Evolutionary conservation across 2,888 invertebrate species (phyloP), one percentile per base, ranked within the genome.

Genomic region (Chalcis sispes): DNA sequence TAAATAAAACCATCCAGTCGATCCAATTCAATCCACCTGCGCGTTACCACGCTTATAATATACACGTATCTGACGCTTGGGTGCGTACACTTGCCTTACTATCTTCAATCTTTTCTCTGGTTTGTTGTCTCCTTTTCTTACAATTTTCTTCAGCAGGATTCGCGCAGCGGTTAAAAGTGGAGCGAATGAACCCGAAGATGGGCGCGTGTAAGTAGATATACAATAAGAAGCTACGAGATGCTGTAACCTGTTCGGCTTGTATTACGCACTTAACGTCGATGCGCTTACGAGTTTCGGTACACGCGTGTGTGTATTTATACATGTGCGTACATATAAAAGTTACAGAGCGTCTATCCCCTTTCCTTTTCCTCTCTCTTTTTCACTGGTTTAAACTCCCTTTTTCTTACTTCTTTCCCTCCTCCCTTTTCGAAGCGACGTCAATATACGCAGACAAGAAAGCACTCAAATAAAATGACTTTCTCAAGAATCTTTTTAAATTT

Each of bases 241-340:
- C 18, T 15, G 29, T 58, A 59, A 48, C 52, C 42, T 75, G 73
- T 70, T 77, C 74, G 59, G 40, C 72, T 75, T 71, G 50, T 59
- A 75, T 77, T 71, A 75, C 73, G 73, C 78, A 77, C 76, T 74
- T 71, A 72, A 64, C 58, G 56, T 29, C 13, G 25, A 62, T 29
- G n/a, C 66, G 29, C 25, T n/a, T 5, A 32, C n/a, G n/a, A n/a
- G n/a, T n/a, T n/a, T n/a, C n/a, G n/a, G n/a, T n/a, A n/a, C n/a
- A n/a, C n/a, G n/a, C n/a, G n/a, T n/a, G n/a, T n/a, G n/a, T n/a
- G n/a, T n/a, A n/a, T n/a, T n/a, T n/a, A n/a, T n/a, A n/a, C n/a
- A n/a, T n/a, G n/a, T n/a, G n/a, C n/a, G n/a, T n/a, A 54, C 13
- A 10, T 4, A 70, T 1, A 25, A n/a, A 20, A 36, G 13, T 0